Evolutionary conservation across 92 coral and sea anemone genomes (phyloP), one percentile per base, ranked within the genome.

Genomic region (Epizoanthus rinbou): DNA sequence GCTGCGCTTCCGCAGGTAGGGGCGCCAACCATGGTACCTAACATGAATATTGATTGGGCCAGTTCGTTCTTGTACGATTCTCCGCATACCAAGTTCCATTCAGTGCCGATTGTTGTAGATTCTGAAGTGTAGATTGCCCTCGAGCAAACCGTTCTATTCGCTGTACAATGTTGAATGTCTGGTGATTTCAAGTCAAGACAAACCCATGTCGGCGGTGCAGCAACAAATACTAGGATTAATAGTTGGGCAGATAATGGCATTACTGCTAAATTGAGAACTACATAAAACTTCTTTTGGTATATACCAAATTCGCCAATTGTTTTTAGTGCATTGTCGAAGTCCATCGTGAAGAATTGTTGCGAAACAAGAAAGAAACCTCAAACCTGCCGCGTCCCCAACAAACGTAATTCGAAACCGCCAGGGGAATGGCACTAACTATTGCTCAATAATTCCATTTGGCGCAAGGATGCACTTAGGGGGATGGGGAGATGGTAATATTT

Each of bases 141-240:
- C 17, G 71, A 17, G 74, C 97, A 93, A 3, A 86, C 35, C 11
- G 79, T 23, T 17, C 97, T 94, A 71, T 90, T 90, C 31, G 90
- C 47, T 69, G 89, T 45, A 63, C 82, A 78, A 6, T 78, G 82
- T 63, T 62, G 21, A 60, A 21, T 19, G 21, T 57, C 76, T 73
- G 69, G 64, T 4, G 82, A 74, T 23, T 23, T 73, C 16, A 58
- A 72, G 73, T 86, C 82, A 13, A 86, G 87, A 73, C 98, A 95
- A 2, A 60, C 35, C 98, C 98, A 95, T 35, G 91, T 84, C 70
- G 98, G 98, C 8, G 92, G 92, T 1, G 95, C 98, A 5, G 98
- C 94, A 0, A 84, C 85, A 60, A 95, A 95, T 0, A 95, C 97
- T 57, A 93, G 83, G 0, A 95, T 76, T 52, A 93, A 82, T 84